Conservation (phyloP, 2,113 vertebrate genomes). For the Neotoma lepida region DNA sequence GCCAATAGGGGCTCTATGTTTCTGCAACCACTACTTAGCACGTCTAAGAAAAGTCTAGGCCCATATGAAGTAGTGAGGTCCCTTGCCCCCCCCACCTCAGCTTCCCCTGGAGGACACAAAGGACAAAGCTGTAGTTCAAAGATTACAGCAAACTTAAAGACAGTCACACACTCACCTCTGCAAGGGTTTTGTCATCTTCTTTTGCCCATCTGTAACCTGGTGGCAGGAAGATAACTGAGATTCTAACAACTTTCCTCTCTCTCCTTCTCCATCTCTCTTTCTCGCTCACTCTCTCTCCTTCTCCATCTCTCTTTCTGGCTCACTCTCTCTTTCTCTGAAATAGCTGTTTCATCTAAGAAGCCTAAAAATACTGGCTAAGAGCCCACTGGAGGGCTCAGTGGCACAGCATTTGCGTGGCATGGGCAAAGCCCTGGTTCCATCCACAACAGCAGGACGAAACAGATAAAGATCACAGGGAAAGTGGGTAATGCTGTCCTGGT, state of each 20-base stretch:
- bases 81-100: no score
- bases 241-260: no score
- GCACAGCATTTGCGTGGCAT: background rate
- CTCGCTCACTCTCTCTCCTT: background rate
- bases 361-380: background rate
- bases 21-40: background rate
- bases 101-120: background rate
- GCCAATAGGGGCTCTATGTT: background rate
- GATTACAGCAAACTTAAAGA: background rate
- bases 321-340: background rate
- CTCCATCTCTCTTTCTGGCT: background rate
- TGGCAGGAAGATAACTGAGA: background rate
- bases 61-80: no score
- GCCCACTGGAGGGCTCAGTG: no score
- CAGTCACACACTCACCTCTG: background rate
- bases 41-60: background rate
- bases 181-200: background rate
- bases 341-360: background rate
- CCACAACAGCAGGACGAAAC: background rate
- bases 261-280: fast-evolving
- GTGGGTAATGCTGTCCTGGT: background rate
- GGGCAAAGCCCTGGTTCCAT: background rate
- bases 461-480: background rate
- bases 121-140: background rate
- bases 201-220: background rate